Evolutionary conservation across 1,140 invertebrate species (phyloP).

Genomic region (Aphaenogaster ashmeadi): DNA sequence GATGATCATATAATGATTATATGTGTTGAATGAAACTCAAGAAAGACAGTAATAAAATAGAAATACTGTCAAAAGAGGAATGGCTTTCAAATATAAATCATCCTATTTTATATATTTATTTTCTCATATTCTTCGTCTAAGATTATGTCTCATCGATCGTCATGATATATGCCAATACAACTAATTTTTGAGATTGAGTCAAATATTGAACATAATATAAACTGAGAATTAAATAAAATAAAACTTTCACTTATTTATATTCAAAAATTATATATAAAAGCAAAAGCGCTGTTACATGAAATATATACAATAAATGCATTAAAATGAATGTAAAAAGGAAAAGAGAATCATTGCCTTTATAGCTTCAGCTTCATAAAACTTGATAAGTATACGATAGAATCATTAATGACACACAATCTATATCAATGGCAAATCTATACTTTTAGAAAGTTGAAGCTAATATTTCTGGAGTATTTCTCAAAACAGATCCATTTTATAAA

Average conservation of each 20-base stretch:
- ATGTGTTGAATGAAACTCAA: background rate
- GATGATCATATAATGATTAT: conserved; percentile 14
- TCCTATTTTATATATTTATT: background rate
- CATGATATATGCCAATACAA: background rate
- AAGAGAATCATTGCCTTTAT: background rate
- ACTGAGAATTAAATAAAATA: conserved; percentile 7
- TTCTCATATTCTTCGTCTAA: background rate
- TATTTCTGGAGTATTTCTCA: background rate
- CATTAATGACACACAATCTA: background rate
- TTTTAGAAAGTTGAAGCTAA: background rate
- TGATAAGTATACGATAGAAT: background rate
- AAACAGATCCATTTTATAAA: background rate
- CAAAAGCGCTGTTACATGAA: background rate
- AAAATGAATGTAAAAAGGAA: background rate
- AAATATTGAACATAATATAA: background rate
- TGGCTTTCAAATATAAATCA: conserved; percentile 41
- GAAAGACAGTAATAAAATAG: conserved; percentile 16
- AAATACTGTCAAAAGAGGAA: conserved; percentile 68
- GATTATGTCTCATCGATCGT: background rate
- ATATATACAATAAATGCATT: conserved; percentile 38
- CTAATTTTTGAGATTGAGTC: background rate
- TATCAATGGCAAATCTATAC: background rate
- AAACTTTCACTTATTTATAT: background rate
- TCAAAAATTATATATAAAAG: background rate
- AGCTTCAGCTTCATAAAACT: background rate